Percentiles rank a stretch among this genome's conserved stretches.
Evolutionary conservation across 1,140 invertebrate species (phyloP).

Genomic region (Lamellibrachia luymesi): DNA sequence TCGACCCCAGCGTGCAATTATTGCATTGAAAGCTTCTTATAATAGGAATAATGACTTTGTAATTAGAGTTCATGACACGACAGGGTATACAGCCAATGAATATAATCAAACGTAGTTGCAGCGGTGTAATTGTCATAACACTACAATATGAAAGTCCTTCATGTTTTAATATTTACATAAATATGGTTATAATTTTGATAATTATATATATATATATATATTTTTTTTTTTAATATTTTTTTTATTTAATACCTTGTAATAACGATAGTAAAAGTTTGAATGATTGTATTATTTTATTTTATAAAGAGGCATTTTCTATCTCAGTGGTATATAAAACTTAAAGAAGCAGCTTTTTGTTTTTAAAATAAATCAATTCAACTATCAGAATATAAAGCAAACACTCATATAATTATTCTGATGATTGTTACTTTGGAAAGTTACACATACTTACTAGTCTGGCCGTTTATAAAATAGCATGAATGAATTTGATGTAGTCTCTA

Average conservation of each 20-base stretch:
- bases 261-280: background rate
- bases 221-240: too few relatives aligned
- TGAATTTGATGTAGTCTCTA: background rate
- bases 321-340: too few relatives aligned
- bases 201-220: too few relatives aligned
- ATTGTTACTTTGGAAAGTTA: background rate
- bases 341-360: too few relatives aligned
- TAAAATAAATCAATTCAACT: background rate
- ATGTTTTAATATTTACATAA: too few relatives aligned
- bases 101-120: background rate
- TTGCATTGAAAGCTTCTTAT: background rate
- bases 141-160: background rate
- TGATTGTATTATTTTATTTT: too few relatives aligned
- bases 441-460: background rate
- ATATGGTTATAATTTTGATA: too few relatives aligned
- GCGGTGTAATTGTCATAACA: background rate
- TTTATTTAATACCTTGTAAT: too few relatives aligned
- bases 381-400: background rate
- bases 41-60: background rate
- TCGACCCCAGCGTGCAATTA: background rate
- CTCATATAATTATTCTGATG: background rate
- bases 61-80: background rate
- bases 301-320: too few relatives aligned
- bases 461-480: background rate
- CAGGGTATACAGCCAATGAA: background rate